Evolutionary conservation across 2,888 invertebrate genomes (phyloP).

Genomic region (Lasioglossum lativentre): DNA sequence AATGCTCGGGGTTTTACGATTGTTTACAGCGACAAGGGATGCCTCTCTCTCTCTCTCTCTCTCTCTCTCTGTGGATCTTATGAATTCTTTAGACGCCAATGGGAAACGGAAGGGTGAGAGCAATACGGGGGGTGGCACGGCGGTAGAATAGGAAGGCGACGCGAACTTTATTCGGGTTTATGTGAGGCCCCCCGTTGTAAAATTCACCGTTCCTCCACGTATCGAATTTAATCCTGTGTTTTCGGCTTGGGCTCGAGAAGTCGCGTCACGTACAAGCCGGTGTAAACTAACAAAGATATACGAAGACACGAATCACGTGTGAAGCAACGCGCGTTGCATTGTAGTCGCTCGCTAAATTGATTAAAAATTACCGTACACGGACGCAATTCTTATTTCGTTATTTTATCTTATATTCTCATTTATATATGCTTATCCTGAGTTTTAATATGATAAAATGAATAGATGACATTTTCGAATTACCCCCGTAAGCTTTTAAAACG

Average conservation of each 20-base stretch:
- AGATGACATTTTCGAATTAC: neutral
- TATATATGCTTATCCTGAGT: neutral
- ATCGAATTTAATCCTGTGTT: conserved; percentile 65
- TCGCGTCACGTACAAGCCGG: conserved; percentile 62
- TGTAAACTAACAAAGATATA: conserved; percentile 64
- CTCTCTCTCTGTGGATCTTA: conserved; percentile 70
- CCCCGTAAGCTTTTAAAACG: neutral
- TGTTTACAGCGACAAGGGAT: conserved; percentile 66
- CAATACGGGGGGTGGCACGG: conserved; percentile 57
- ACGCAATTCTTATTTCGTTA: neutral
- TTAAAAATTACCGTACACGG: neutral
- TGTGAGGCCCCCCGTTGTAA: conserved; percentile 59
- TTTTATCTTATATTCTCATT: neutral
- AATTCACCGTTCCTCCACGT: conserved; percentile 62
- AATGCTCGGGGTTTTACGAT: conserved; percentile 66
- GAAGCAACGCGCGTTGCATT: conserved; percentile 27
- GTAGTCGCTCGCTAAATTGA: neutral
- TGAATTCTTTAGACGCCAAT: conserved; percentile 74
- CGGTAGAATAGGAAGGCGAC: conserved; percentile 6
- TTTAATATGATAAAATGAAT: neutral
- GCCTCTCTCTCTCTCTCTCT: too few species aligned
- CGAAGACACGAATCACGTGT: conserved; percentile 35
- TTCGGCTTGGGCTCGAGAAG: conserved; percentile 57
- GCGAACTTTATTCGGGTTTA: conserved; percentile 66
- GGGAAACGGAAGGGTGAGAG: conserved; percentile 57